phyloP scores from a whole-genome alignment of 2,113 vertebrate species.

The Laterallus jamaicensis region DNA sequence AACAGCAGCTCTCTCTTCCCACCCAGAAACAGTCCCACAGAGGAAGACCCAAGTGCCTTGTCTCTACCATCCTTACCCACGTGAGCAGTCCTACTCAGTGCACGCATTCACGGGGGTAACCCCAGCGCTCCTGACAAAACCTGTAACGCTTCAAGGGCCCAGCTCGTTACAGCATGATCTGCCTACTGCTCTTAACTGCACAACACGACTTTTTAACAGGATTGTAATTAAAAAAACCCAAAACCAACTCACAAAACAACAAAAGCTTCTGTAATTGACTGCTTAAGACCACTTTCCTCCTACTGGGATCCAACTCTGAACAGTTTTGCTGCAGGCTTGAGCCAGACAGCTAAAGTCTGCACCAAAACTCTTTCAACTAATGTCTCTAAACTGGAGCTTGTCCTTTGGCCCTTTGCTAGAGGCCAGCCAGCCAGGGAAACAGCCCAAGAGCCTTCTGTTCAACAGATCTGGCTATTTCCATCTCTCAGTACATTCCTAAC shows the following conservation, averaged over 20 bases:
- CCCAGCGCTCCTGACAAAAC: neutral
- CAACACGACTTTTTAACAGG: neutral
- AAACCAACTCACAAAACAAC: fast-evolving
- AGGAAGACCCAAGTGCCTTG: neutral
- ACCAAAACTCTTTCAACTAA: neutral
- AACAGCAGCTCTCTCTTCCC: neutral
- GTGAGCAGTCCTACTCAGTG: neutral
- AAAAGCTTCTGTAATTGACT: neutral
- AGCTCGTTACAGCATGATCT: neutral
- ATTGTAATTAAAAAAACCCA: neutral
- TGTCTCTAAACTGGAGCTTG: neutral
- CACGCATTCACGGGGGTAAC: fast-evolving
- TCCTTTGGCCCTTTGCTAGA: neutral
- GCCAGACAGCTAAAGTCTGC: neutral
- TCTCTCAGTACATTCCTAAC: neutral
- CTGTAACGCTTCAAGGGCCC: neutral
- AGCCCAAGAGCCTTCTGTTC: neutral
- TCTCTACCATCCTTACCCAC: neutral
- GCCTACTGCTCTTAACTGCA: neutral
- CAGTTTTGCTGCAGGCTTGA: neutral
- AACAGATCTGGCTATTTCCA: neutral
- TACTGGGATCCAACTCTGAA: neutral
- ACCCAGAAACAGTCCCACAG: neutral
- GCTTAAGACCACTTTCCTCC: neutral
- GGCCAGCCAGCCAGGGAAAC: neutral